phyloP scores from a whole-genome alignment of 2,113 vertebrate genomes.

The Cavia aperea region DNA sequence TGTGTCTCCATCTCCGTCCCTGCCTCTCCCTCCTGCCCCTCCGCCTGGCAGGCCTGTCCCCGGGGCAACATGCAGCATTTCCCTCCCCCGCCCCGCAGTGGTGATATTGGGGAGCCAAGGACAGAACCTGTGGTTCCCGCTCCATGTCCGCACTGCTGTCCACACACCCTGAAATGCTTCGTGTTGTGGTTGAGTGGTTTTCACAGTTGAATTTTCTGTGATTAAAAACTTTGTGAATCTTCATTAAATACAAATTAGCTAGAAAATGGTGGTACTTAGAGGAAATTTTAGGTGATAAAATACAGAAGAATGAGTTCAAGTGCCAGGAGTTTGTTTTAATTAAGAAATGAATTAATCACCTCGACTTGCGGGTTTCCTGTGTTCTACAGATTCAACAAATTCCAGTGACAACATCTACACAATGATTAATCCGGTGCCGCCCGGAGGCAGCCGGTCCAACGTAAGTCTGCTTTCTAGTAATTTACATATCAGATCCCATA shows the following conservation, averaged over 20 bases:
- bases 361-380: conserved; percentile 75
- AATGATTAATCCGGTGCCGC: conserved; percentile 98
- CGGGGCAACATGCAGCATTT: background rate
- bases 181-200: conserved; percentile 71
- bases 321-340: conserved; percentile 85
- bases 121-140: background rate
- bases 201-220: conserved; percentile 78
- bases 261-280: conserved; percentile 83
- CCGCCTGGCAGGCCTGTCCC: background rate
- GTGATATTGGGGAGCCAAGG: background rate
- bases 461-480: conserved; percentile 86
- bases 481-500: conserved; percentile 85
- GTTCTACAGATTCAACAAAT: conserved; percentile 95
- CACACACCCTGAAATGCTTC: conserved; percentile 24
- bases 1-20: conserved; percentile 14
- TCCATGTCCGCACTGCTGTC: background rate
- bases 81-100: background rate
- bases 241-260: conserved; percentile 85
- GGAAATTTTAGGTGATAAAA: conserved; percentile 84
- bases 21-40: background rate
- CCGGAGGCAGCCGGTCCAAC: conserved; percentile 94
- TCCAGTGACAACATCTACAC: conserved; percentile 99
- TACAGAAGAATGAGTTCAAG: conserved; percentile 84
- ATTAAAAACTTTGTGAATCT: conserved; percentile 86
- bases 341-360: conserved; percentile 84